Base-by-base conservation (phyloP, 2,797 vertebrate species). In the Lutjanus campechanus region DNA sequence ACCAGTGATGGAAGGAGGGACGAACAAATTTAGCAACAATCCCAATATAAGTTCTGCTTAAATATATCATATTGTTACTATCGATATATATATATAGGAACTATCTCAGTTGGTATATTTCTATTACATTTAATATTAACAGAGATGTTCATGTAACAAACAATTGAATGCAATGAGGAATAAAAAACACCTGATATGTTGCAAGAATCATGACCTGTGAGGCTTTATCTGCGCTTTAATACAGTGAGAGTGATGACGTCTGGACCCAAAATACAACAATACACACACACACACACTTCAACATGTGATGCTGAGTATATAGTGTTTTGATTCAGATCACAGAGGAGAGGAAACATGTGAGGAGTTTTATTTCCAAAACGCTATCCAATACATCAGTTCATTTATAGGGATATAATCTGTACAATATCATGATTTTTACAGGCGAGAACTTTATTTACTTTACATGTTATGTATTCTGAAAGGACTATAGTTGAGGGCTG, bases 71-170 rank as follows among this genome's bases (percentile, higher is more conserved):
- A 80, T 85, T 81, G 40, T 85, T 75, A 88, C 82, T 76, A 87
- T 82, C 49, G 19, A 73, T 88, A 88, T 36, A 36, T 36, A 36
- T 58, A 70, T 88, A 88, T 55, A 91, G 44, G 61, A 80, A 83
- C 74, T 82, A 84, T 76, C 54, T 89, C 69, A 80, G 76, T 84
- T 73, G 16, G 55, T 73, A 82, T 78, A 86, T 80, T 87, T 82
- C 77, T 81, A 85, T 73, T 41, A 94, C 90, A 90, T 82, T 88
- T 77, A 89, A 77, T 87, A 87, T 85, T 80, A 82, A 90, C 77
- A 83, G 76, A 82, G 70, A 85, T 87, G 74, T 82, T 82, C 8
- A 68, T 77, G 77, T 65, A 69, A 81, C 47, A 75, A 76, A 91
- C 46, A 49, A 64, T 66, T 68, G 44, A 51, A 76, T 44, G 70